Conservation (phyloP, 1,140 invertebrate species). For the Pararge aegeria region DNA sequence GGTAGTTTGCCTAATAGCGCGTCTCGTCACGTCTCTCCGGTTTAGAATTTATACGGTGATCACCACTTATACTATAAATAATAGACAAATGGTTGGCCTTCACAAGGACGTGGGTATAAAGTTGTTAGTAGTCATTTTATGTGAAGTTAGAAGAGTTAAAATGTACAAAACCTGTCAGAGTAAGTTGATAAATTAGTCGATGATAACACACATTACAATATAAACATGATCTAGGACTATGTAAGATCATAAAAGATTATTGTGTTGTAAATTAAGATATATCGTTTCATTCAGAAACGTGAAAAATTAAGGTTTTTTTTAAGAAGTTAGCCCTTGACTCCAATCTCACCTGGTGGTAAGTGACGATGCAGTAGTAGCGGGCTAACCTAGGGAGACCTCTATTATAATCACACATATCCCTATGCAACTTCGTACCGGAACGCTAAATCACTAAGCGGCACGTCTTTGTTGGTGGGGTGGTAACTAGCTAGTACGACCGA, state of each 20-base stretch:
- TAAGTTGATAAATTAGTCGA: constrained; percentile 7
- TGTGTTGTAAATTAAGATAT: not conserved
- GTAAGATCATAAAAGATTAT: not conserved
- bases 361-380: too few species aligned
- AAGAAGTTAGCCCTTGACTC: too few species aligned
- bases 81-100: constrained; percentile 64
- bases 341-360: too few species aligned
- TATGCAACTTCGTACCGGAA: too few species aligned
- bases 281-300: too few species aligned
- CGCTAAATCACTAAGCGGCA: too few species aligned
- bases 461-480: too few species aligned
- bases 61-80: constrained; percentile 50
- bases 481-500: too few species aligned
- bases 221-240: not conserved
- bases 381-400: too few species aligned
- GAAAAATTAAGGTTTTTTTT: too few species aligned
- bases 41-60: constrained; percentile 49
- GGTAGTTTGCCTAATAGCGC: constrained; percentile 47
- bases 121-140: constrained; percentile 43
- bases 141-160: constrained; percentile 37
- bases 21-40: constrained; percentile 46
- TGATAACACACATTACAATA: constrained; percentile 4
- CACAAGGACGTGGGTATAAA: constrained; percentile 61
- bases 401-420: too few species aligned
- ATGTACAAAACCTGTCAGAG: constrained; percentile 20